Base-by-base conservation (phyloP, 2,113 vertebrate species). In the zebrafish (Danio rerio) region DNA sequence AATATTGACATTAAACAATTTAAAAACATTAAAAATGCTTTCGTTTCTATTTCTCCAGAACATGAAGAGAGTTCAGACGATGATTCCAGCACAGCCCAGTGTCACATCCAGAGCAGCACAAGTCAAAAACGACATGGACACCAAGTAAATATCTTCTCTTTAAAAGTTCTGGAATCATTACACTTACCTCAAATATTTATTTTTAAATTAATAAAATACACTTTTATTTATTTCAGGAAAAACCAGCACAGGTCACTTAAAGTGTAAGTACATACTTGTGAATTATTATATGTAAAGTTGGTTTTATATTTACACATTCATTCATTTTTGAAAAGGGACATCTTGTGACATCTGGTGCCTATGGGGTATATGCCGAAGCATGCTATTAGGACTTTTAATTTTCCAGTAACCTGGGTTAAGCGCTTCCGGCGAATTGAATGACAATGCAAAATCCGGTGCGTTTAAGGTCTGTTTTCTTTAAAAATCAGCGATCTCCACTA, bases 101-200 rank as follows among this genome's bases (percentile, higher is more conserved):
- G 11, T 55, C 12, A 42, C 20, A 16, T 84, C 72, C 0, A 92
- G 83, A 80, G 61, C 81, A 50, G 84, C 65, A 11, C 42, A 84
- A 21, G 52, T 87, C 5, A 93, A 85, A 85, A 62, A 63, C 70
- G 88, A 89, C 49, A 88, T 85, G 42, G 90, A 93, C 83, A 91
- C 88, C 7, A 83, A 86, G 91, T 91, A 52, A 84, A 55, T 45
- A 42, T 40, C 9, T 20, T 74, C 59, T 56, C 49, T 76, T 61
- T 18, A 62, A 31, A n/a, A 18, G 0, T 6, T 7, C 5, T 42
- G 0, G 3, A 13, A n/a, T 9, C 3, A n/a, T 55, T 40, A 21
- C 3, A 9, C 21, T 68, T 16, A 5, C 12, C 7, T 4, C 12
- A 13, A 7, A 53, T 5, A 43, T 20, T 4, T 9, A 5, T 68